These are phyloP conservation scores for Odontomachus brunneus DNA, from an alignment of 1,140 invertebrate genomes.

Conservation along the genomic window DNA sequence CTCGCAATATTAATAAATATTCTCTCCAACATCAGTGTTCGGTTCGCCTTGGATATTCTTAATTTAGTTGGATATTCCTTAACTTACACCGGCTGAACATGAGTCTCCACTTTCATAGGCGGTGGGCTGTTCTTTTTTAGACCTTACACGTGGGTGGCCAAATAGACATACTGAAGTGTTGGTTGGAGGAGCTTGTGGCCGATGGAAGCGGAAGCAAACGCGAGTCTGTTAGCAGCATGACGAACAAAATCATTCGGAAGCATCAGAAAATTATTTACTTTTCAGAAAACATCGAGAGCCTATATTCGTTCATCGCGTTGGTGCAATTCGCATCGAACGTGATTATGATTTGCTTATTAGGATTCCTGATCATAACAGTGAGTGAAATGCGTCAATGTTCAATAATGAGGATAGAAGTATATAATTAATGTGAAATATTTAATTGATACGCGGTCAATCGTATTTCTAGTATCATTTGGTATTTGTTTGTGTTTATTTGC, in stretches of 20 bases:
- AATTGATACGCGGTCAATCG: not conserved
- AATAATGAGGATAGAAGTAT: too few species aligned
- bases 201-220: not conserved
- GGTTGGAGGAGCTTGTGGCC: not conserved
- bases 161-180: conserved; percentile 7
- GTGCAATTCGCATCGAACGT: not conserved
- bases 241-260: not conserved
- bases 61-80: too few species aligned
- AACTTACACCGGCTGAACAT: not conserved
- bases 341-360: conserved; percentile 7
- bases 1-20: too few species aligned
- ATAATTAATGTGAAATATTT: too few species aligned
- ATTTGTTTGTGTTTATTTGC: not conserved
- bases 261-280: conserved; percentile 31
- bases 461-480: not conserved
- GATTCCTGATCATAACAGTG: not conserved
- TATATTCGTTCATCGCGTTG: conserved; percentile 1
- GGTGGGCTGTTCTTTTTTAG: not conserved
- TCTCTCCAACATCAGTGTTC: too few species aligned
- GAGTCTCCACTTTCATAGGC: not conserved
- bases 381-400: not conserved
- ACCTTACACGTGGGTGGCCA: conserved; percentile 1
- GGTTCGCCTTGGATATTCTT: too few species aligned
- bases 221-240: not conserved
- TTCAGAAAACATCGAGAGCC: not conserved